Conservation (phyloP, 2,888 invertebrate species). For the Cheilosia urbana region DNA sequence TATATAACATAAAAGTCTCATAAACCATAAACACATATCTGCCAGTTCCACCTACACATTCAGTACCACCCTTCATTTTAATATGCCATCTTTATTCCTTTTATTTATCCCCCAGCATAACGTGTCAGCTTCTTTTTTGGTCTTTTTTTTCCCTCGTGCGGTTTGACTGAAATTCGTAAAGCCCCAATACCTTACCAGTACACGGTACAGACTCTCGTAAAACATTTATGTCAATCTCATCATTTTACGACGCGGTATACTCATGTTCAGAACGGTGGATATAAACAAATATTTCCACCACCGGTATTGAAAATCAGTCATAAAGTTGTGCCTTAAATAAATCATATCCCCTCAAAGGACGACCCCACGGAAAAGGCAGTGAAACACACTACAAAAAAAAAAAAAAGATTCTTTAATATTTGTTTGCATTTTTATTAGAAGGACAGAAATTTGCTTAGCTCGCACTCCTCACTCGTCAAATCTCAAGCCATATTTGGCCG, state of each 20-base stretch:
- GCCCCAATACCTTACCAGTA: neutral
- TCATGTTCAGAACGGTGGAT: neutral
- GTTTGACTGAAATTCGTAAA: constrained; percentile 44
- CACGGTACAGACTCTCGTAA: constrained; percentile 30
- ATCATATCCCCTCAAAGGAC: constrained; percentile 55
- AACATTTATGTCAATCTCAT: constrained; percentile 71
- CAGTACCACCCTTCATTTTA: constrained; percentile 22
- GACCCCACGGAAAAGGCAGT: neutral
- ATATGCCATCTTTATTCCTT: constrained; percentile 38
- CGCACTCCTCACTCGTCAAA: neutral
- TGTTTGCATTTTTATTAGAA: constrained; percentile 72
- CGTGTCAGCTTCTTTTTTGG: neutral
- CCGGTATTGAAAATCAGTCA: constrained; percentile 72
- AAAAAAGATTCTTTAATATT: constrained; percentile 43
- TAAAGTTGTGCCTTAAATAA: constrained; percentile 62
- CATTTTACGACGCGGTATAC: constrained; percentile 63
- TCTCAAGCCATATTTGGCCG: constrained; percentile 21
- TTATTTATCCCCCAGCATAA: neutral
- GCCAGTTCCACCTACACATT: constrained; percentile 14
- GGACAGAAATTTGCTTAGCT: constrained; percentile 56
- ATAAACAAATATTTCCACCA: neutral
- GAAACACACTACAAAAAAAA: neutral
- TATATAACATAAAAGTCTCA: constrained; percentile 61
- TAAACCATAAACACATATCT: constrained; percentile 50
- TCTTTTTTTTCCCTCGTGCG: constrained; percentile 22